Conservation (phyloP, 2,797 vertebrate species). For the Hyperoplus immaculatus region DNA sequence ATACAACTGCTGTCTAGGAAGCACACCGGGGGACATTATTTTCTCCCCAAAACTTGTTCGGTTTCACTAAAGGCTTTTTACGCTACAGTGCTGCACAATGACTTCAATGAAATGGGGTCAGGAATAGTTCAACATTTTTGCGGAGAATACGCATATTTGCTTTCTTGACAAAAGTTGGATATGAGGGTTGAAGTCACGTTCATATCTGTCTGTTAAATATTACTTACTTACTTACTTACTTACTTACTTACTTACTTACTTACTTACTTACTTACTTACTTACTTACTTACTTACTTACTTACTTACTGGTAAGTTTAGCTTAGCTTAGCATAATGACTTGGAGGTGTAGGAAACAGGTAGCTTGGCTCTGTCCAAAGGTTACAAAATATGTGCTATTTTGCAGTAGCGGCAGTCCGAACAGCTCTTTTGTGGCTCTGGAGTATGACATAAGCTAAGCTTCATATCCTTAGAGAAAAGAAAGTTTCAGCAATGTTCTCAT, state of each 20-base stretch:
- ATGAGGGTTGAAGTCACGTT: background rate
- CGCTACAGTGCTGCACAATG: background rate
- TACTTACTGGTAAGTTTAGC: too few species aligned
- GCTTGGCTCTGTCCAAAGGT: background rate
- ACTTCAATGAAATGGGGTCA: background rate
- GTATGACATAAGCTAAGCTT: background rate
- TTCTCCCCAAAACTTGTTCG: background rate
- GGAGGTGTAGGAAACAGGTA: background rate
- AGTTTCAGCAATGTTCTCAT: background rate
- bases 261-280: too few species aligned
- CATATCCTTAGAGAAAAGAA: background rate
- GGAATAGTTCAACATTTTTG: background rate
- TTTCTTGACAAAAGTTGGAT: background rate
- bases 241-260: too few species aligned
- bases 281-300: too few species aligned
- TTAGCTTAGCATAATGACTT: background rate
- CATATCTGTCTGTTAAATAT: constrained; percentile 2
- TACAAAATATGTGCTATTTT: too few species aligned
- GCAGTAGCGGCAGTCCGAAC: too few species aligned
- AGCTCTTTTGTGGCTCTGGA: background rate
- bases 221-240: background rate
- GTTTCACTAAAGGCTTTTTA: constrained; percentile 3
- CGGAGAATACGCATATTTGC: background rate
- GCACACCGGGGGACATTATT: constrained; percentile 15
- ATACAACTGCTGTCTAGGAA: constrained; percentile 16